Evolutionary conservation across 2,888 invertebrate genomes (phyloP), one percentile per base, ranked within the genome.

Genomic region (Caenorhabditis sp.): DNA sequence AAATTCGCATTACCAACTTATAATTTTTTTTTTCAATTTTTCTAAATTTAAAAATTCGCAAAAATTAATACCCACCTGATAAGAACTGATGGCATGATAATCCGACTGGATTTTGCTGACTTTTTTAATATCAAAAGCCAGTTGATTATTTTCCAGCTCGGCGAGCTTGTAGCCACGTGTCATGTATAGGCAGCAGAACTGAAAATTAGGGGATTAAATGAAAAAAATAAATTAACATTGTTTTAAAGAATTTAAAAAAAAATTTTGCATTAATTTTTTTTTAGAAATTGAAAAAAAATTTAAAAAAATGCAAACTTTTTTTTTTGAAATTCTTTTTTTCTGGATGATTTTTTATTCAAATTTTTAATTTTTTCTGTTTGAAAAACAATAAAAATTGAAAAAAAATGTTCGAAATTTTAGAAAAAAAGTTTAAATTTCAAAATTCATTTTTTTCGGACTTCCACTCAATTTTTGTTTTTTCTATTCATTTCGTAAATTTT

Each of bases 151-250:
- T 37, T 83, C 76, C 20, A 13, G 60, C 3, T 69, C 69, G 1
- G 70, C 80, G 2, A 86, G 64, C 35, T 79, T 82, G 70, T 80
- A 87, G 13, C 82, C 83, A 8, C 72, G 80, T n/a, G 88, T 88
- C 83, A 84, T 88, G 72, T 89, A 89, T 32, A 89, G 51, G 24
- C 70, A 81, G 64, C 89, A 89, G 58, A 67, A 87, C 84, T 89
- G 32, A 9, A 9, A 32, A 6, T 32, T n/a, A n/a, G n/a, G n/a
- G n/a, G n/a, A n/a, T n/a, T n/a, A n/a, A n/a, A n/a, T n/a, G n/a
- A n/a, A n/a, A n/a, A 6, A 32, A 32, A 32, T 71, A 55, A 86
- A 71, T 47, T 2, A 51, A 9, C 20, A 1, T 24, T 56, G 13
- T 9, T 0, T 22, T 37, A 9, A 18, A 28, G n/a, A n/a, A n/a